phyloP scores from a whole-genome alignment of 2,888 invertebrate genomes.

The Euphydryas editha region DNA sequence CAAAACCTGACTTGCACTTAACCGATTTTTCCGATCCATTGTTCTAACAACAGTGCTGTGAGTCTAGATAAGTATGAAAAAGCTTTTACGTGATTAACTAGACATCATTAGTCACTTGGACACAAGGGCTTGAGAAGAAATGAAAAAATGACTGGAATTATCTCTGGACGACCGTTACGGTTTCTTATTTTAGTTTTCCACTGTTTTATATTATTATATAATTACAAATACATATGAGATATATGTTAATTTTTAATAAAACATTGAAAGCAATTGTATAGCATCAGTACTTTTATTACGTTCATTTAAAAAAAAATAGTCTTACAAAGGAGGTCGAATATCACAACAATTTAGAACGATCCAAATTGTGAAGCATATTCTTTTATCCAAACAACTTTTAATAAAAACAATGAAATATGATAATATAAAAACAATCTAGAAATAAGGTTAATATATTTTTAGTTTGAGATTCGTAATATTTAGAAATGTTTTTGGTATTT shows the following conservation, averaged over 20 bases:
- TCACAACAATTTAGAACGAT: too few species aligned
- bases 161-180: constrained; percentile 42
- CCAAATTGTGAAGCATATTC: too few species aligned
- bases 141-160: constrained; percentile 46
- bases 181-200: constrained; percentile 31
- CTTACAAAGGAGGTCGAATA: too few species aligned
- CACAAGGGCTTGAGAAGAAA: constrained; percentile 47
- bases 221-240: neutral
- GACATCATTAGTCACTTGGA: constrained; percentile 50
- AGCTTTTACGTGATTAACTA: constrained; percentile 50
- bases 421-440: too few species aligned
- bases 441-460: too few species aligned
- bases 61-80: constrained; percentile 30
- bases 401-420: too few species aligned
- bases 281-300: too few species aligned
- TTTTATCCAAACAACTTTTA: too few species aligned
- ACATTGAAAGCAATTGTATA: neutral
- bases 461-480: too few species aligned
- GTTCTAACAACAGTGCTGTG: constrained; percentile 8
- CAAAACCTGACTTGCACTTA: too few species aligned
- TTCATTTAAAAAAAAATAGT: too few species aligned
- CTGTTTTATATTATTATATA: neutral
- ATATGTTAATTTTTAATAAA: neutral
- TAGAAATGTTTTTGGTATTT: too few species aligned
- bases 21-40: neutral